A percentile compares a stretch with the other conserved stretches of the same genome.
Conservation (phyloP, 2,113 vertebrate species). For the Anarrhichthys ocellatus region DNA sequence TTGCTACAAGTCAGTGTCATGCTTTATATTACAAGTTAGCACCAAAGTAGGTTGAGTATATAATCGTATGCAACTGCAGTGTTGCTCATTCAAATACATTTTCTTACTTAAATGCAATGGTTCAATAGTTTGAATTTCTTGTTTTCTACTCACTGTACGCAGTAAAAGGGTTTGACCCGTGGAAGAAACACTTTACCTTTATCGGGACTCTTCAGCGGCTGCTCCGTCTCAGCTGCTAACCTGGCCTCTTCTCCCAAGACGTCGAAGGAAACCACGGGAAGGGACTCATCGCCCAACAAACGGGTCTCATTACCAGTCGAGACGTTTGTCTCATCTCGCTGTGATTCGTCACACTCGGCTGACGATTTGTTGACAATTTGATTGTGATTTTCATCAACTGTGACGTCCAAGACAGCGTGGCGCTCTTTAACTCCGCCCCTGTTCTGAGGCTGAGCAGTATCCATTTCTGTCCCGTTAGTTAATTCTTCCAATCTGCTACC, state of each 20-base stretch:
- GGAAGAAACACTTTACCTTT: slow-evolving; percentile 48
- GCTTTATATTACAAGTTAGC: not conserved
- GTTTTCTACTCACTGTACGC: not conserved
- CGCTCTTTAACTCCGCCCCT: not conserved
- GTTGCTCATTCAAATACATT: not conserved
- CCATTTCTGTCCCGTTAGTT: not conserved
- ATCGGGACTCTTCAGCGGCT: not conserved
- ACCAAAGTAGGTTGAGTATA: not conserved
- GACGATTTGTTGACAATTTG: not conserved
- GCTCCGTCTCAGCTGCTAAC: not conserved
- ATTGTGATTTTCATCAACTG: slow-evolving; percentile 32
- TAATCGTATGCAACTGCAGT: not conserved
- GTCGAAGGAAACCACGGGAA: not conserved
- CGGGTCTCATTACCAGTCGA: not conserved
- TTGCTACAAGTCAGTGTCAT: not conserved
- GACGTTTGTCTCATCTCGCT: not conserved
- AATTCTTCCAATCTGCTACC: not conserved
- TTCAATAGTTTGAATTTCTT: not conserved
- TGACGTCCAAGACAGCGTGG: fast-evolving
- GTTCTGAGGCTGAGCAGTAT: not conserved
- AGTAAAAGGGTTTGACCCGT: not conserved
- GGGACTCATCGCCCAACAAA: too few relatives aligned
- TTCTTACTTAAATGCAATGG: too few relatives aligned
- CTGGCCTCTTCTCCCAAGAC: not conserved
- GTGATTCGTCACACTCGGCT: not conserved